These are phyloP conservation scores for Hippoglossus stenolepis DNA, from an alignment of 2,113 vertebrate genomes.

Conservation along the genomic window DNA sequence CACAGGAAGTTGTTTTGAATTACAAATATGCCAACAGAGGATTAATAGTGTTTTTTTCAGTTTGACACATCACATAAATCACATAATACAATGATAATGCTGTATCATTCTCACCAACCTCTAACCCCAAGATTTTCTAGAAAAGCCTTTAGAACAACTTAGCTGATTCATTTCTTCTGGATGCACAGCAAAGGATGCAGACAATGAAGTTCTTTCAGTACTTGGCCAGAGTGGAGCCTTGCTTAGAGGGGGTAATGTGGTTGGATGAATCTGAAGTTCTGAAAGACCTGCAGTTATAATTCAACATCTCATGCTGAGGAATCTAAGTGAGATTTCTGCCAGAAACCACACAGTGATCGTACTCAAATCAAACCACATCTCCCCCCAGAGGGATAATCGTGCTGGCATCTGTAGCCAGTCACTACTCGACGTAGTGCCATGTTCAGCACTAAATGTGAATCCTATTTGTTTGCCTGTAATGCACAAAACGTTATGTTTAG, in stretches of 20 bases:
- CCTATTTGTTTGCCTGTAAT: background rate
- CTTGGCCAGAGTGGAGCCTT: constrained; percentile 2
- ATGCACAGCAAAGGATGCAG: background rate
- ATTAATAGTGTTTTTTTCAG: constrained; percentile 29
- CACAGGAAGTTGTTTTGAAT: constrained; percentile 7
- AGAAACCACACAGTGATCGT: constrained; percentile 43
- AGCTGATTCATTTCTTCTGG: constrained; percentile 44
- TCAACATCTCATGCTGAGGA: constrained; percentile 34
- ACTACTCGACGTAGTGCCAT: background rate
- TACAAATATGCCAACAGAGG: background rate
- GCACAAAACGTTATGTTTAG: background rate
- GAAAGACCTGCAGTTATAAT: constrained; percentile 45
- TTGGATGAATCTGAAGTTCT: constrained; percentile 45
- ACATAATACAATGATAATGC: background rate
- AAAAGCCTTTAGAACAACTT: constrained; percentile 35
- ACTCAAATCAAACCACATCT: constrained; percentile 31
- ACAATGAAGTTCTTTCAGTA: constrained; percentile 55
- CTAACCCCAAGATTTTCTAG: constrained; percentile 22
- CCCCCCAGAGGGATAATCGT: constrained; percentile 25
- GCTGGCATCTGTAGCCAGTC: constrained; percentile 4
- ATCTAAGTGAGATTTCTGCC: constrained; percentile 44
- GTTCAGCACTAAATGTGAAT: background rate
- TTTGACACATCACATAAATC: constrained; percentile 25
- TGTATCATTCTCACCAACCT: constrained; percentile 29
- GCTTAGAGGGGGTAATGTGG: constrained; percentile 35